Evolutionary conservation across 1,140 invertebrate genomes (phyloP), one percentile per base, ranked within the genome.

Genomic region (Drosophila santomea): DNA sequence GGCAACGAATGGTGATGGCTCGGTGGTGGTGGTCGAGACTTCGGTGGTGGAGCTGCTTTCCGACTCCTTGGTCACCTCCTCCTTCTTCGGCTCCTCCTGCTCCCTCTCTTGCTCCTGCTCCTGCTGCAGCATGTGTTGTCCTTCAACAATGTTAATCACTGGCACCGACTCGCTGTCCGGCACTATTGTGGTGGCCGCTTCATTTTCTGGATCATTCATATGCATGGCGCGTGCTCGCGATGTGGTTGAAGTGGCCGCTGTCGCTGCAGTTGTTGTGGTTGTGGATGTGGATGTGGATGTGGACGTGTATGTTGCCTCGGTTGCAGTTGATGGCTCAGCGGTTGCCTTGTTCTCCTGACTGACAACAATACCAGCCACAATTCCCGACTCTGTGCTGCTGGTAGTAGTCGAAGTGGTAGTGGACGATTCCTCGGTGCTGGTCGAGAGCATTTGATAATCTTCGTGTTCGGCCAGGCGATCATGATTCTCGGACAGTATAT

Each of bases 401-500:
- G 57, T 57, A 12, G 55, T 51, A 38, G 38, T 25, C 64, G 15
- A 39, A 60, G 28, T 41, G 61, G 50, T 41, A 57, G 86, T 44
- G 43, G 85, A 55, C 17, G 64, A 48, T 52, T 86, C 78, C 54
- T 90, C 90, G 54, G 86, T 85, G 62, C 82, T 88, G 68, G 85
- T 91, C 50, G 82, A 91, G 36, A 91, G 72, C 83, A 91, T 88
- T 90, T 91, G 86, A 84, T 91, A 91, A 85, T 91, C 90, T 79
- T 90, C 90, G 54, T 91, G 90, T 81, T 91, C 90, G 78, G 90
- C 90, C 76, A 91, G 85, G 76, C 90, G 82, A 82, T 91, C 90
- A 84, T 91, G 90, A 80, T 91, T 90, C 68, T 91, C 90, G 58
- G 90, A 90, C 59, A 91, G 80, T 88, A 91, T 91, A 74, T 91